Conservation (phyloP, 92 coral and sea anemone genomes). For the Blastomussa wellsi region DNA sequence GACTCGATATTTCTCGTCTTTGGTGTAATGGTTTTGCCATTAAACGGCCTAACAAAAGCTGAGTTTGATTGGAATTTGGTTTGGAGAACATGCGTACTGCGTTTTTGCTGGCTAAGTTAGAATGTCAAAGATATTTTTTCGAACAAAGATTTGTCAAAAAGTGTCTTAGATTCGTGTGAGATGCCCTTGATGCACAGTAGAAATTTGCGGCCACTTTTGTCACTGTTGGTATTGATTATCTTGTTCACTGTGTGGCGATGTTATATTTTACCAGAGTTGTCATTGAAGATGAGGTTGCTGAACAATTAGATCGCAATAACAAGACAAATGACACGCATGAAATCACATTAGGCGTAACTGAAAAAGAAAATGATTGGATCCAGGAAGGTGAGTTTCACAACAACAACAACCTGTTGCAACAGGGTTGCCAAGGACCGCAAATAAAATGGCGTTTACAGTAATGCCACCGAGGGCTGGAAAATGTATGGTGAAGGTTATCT, state of each 20-base stretch:
- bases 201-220: neutral
- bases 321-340: neutral
- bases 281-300: neutral
- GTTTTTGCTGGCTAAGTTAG: neutral
- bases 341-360: neutral
- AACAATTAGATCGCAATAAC: neutral
- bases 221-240: neutral
- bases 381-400: slow-evolving; percentile 34
- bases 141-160: neutral
- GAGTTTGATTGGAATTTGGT: neutral
- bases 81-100: neutral
- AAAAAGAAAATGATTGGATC: neutral
- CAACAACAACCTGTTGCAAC: too few species aligned
- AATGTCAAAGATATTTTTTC: neutral
- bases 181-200: too few species aligned
- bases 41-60: neutral
- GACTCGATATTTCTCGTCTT: too few species aligned
- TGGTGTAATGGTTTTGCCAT: too few species aligned
- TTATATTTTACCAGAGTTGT: neutral
- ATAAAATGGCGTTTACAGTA: too few species aligned
- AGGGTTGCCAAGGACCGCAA: too few species aligned
- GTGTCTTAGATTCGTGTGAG: neutral
- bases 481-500: neutral
- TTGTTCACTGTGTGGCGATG: neutral
- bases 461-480: too few species aligned